Percentiles rank a stretch among this genome's conserved stretches.
phyloP scores from a whole-genome alignment of 2,888 invertebrate species.

The Ormyrus labotus region DNA sequence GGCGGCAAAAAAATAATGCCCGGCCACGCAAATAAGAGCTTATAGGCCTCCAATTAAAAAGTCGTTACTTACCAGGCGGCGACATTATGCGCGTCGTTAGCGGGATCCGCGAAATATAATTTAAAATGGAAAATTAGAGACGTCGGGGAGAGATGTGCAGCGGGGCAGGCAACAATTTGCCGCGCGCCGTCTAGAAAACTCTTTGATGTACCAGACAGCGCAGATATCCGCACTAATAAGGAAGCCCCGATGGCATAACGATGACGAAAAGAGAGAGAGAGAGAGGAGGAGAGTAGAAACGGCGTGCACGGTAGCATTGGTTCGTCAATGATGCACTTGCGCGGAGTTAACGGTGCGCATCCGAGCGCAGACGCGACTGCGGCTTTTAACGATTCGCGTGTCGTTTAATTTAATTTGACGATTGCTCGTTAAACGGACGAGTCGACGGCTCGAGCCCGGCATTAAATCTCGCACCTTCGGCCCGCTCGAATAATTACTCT shows the following conservation, averaged over 20 bases:
- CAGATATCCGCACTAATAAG: slow-evolving; percentile 52
- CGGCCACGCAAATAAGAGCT: slow-evolving; percentile 50
- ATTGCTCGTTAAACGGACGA: slow-evolving; percentile 69
- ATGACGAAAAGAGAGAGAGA: slow-evolving; percentile 2
- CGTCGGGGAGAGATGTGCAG: neutral
- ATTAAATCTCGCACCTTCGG: slow-evolving; percentile 35
- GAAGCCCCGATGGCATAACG: slow-evolving; percentile 38
- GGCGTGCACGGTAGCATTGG: slow-evolving; percentile 37
- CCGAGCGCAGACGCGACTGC: slow-evolving; percentile 53
- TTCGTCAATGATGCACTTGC: slow-evolving; percentile 57
- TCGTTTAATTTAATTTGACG: slow-evolving; percentile 73
- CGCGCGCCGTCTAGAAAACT: slow-evolving; percentile 17
- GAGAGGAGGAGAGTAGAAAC: slow-evolving; percentile 7
- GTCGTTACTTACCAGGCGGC: slow-evolving; percentile 35
- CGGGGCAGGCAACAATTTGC: slow-evolving; percentile 7
- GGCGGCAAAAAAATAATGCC: neutral
- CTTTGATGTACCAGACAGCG: slow-evolving; percentile 43
- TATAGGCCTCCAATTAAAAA: slow-evolving; percentile 48
- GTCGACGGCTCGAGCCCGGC: neutral
- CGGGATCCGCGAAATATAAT: slow-evolving; percentile 33
- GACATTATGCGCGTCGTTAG: slow-evolving; percentile 34
- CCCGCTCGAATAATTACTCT: slow-evolving; percentile 28
- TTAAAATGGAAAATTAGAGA: slow-evolving; percentile 47
- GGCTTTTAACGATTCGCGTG: slow-evolving; percentile 68
- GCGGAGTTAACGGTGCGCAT: slow-evolving; percentile 64